Conservation (phyloP, 1,140 invertebrate species). For the Papilio glaucus region DNA sequence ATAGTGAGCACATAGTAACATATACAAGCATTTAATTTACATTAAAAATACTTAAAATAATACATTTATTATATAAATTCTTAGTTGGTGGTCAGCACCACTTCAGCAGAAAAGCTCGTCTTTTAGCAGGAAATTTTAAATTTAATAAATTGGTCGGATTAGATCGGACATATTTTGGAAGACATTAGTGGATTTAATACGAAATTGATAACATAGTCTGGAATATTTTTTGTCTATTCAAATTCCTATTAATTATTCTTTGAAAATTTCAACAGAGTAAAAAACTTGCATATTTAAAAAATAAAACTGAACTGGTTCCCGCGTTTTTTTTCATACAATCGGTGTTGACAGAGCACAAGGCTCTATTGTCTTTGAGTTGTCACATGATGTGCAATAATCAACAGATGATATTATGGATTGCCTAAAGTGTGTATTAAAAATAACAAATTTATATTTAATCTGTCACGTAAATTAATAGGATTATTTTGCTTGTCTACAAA, state of each 20-base stretch:
- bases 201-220: conserved; percentile 15
- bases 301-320: too few species aligned
- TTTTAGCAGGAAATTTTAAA: neutral
- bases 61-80: conserved; percentile 38
- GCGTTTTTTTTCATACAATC: too few species aligned
- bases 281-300: too few species aligned
- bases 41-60: conserved; percentile 48
- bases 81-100: conserved; percentile 11
- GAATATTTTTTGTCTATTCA: conserved; percentile 27
- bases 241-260: too few species aligned
- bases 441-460: too few species aligned
- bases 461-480: neutral
- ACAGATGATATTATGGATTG: too few species aligned
- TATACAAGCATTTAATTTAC: conserved; percentile 54
- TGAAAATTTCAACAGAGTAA: too few species aligned
- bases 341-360: too few species aligned
- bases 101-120: neutral
- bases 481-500: neutral
- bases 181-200: neutral
- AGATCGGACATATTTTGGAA: neutral
- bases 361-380: too few species aligned
- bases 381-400: too few species aligned
- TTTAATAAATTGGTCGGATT: neutral
- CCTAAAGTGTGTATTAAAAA: too few species aligned
- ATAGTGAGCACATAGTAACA: conserved; percentile 68